These are phyloP conservation scores for Anabacerthia variegaticeps DNA, from an alignment of 2,797 vertebrate species.

Conservation along the genomic window DNA sequence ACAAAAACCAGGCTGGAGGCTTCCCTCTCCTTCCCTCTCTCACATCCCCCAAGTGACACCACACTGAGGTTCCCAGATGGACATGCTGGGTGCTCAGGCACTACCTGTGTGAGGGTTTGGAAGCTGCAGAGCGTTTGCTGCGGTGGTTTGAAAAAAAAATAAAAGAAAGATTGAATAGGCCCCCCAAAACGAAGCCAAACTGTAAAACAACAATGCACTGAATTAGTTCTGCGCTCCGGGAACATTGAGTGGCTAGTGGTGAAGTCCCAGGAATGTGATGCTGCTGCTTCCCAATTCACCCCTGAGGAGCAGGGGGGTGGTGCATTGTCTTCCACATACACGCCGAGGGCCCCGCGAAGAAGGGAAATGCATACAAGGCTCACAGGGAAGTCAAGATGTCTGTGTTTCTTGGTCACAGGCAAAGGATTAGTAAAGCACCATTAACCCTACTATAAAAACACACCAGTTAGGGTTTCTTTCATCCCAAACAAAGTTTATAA, in stretches of 20 bases:
- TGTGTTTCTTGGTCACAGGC: conserved; percentile 52
- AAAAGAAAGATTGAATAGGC: background rate
- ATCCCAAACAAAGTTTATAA: conserved; percentile 75
- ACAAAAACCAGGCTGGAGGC: background rate
- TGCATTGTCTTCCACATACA: conserved; percentile 44
- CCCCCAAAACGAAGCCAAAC: background rate
- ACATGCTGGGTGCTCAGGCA: background rate
- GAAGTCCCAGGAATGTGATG: conserved; percentile 39
- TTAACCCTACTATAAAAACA: conserved; percentile 74
- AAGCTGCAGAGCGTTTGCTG: background rate
- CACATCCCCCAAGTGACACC: background rate
- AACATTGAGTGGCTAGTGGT: background rate
- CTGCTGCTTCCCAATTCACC: conserved; percentile 25
- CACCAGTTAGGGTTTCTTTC: conserved; percentile 68
- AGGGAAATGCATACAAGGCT: background rate
- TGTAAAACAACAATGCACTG: conserved; percentile 20
- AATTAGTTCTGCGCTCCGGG: conserved; percentile 28
- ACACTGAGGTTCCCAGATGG: background rate
- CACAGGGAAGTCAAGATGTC: conserved; percentile 44
- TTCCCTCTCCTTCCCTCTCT: background rate
- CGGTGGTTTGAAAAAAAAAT: background rate
- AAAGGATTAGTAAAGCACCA: conserved; percentile 73
- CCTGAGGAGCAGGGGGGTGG: background rate
- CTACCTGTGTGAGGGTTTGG: background rate
- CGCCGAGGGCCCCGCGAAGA: background rate